A percentile compares a stretch with the other conserved stretches of the same genome.
Evolutionary conservation across 2,888 invertebrate species (phyloP).

Genomic region (Lamproptera curius): DNA sequence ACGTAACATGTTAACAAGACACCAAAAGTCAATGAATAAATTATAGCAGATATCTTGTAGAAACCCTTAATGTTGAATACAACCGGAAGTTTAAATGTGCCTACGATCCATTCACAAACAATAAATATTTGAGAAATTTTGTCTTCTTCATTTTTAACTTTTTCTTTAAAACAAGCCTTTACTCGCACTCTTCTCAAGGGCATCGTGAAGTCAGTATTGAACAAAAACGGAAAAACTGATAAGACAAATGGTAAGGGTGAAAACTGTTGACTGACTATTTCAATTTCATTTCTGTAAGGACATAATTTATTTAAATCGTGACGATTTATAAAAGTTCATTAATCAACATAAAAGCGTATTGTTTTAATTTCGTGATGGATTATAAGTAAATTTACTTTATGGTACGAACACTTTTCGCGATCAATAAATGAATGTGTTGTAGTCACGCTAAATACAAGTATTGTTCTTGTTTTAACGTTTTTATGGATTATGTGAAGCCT

Average conservation of each 20-base stretch:
- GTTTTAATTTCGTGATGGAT: background rate
- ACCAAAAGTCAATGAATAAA: constrained; percentile 11
- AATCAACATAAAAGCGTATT: background rate
- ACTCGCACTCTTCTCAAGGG: constrained; percentile 15
- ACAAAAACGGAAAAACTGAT: background rate
- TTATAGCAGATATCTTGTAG: constrained; percentile 9
- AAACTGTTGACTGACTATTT: background rate
- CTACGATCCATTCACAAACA: constrained; percentile 18
- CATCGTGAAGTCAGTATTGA: constrained; percentile 15
- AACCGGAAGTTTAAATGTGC: constrained; percentile 26
- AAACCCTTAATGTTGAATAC: constrained; percentile 17
- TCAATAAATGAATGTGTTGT: too few species aligned
- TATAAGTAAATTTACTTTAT: too few species aligned
- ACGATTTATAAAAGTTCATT: background rate
- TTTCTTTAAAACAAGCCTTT: constrained; percentile 22
- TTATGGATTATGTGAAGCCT: too few species aligned
- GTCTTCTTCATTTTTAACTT: constrained; percentile 16
- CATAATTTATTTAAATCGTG: background rate
- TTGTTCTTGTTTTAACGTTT: too few species aligned
- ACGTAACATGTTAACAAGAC: constrained; percentile 1
- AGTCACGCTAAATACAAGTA: too few species aligned
- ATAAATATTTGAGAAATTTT: constrained; percentile 24
- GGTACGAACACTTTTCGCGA: background rate
- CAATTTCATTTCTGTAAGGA: background rate
- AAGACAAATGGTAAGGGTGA: background rate